Evolutionary conservation across 2,797 vertebrate genomes (phyloP), one percentile per base, ranked within the genome.

Genomic region (Gobio occitaniae): DNA sequence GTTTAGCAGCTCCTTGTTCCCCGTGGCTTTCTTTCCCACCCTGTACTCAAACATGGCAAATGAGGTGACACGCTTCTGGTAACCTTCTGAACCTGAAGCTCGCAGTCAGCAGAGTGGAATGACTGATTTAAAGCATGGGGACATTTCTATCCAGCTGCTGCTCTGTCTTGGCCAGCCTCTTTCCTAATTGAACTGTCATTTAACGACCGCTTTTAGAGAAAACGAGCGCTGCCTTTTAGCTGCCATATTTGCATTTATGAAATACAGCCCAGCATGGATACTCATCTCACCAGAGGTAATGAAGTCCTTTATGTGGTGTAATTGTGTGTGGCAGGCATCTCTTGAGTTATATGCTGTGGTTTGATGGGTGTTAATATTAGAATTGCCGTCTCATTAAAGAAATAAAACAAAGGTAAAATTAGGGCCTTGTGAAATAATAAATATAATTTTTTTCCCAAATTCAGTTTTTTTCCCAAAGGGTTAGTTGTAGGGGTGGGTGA

Each of bases 161-260:
- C 2, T 9, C 77, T 78, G 61, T 86, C 82, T 90, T 87, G 76
- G 83, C 38, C 71, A 5, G 71, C 83, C 80, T 74, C 84, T 88
- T 89, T 86, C 78, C 85, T 91, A 90, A 91, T 91, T 92, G 86
- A 90, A 90, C 87, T 89, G 70, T 88, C 90, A 85, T 90, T 91
- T 85, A 90, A 92, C 90, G 85, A 88, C 83, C 80, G 29, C 48
- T 81, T 83, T 88, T 89, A 68, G 84, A 86, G 87, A 78, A 77
- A 85, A 83, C 66, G 15, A 52, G 25, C 52, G 5, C 59, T 3
- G n/a, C 59, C 88, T 89, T 79, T 82, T 68, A 87, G 88, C 65
- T 88, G 74, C 75, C 32, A 78, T 80, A 88, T 90, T 92, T 89
- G 86, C 86, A 69, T 92, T 91, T 91, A 88, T 89, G 85, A 91